Percentiles rank a stretch among this genome's conserved stretches.
These are phyloP conservation scores for Camelus dromedarius DNA, from an alignment of 2,113 vertebrate species.

Conservation along the genomic window DNA sequence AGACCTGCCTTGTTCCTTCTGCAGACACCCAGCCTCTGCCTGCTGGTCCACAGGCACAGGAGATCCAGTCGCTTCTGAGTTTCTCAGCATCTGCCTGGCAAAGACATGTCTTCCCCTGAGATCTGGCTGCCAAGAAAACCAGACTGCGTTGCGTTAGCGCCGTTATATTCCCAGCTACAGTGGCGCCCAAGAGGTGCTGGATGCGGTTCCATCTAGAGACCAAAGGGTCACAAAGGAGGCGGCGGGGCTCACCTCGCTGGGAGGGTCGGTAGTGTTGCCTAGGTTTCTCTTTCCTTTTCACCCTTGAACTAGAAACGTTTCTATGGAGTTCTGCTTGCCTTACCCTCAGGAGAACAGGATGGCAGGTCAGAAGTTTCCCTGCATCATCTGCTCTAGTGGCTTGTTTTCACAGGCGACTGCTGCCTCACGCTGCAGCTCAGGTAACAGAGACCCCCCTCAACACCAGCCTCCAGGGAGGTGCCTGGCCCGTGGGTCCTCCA, in stretches of 20 bases:
- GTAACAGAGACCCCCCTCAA: not conserved
- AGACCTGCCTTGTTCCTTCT: not conserved
- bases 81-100: not conserved
- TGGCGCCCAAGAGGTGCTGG: accelerated
- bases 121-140: not conserved
- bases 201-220: not conserved
- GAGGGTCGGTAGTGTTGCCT: not conserved
- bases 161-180: accelerated
- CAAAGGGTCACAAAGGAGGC: accelerated
- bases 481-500: not conserved
- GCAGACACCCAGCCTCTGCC: not conserved
- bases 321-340: not conserved
- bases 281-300: not conserved
- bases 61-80: not conserved
- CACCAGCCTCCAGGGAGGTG: not conserved
- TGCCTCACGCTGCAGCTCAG: not conserved
- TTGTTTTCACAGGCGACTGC: not conserved
- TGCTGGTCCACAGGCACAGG: not conserved
- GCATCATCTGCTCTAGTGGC: not conserved
- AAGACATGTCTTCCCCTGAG: not conserved
- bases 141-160: not conserved
- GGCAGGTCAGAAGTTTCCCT: not conserved
- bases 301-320: not conserved
- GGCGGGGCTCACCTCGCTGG: not conserved
- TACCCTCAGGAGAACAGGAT: accelerated